Evolutionary conservation across 2,797 vertebrate genomes (phyloP).

Genomic region (Rhabdomys pumilio): DNA sequence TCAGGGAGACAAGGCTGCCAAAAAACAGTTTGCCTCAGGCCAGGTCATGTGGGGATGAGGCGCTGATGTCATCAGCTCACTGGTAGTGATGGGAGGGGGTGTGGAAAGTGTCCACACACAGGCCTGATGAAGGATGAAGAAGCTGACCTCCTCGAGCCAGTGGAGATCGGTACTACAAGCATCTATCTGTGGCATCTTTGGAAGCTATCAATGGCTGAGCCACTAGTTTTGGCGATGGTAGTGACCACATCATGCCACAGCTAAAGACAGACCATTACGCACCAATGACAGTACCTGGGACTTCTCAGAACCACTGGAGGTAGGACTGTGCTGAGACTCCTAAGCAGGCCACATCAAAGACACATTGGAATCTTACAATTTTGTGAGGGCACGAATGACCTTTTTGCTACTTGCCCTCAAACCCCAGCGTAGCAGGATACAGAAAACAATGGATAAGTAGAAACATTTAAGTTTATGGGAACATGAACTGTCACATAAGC

Average conservation of each 20-base stretch:
- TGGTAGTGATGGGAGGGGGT: accelerated
- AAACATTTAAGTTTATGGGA: background rate
- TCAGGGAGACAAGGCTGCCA: background rate
- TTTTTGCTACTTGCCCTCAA: background rate
- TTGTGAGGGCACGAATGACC: background rate
- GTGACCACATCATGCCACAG: background rate
- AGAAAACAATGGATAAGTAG: background rate
- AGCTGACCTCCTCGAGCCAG: accelerated
- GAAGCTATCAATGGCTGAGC: background rate
- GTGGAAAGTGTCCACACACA: background rate
- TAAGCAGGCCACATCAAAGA: background rate
- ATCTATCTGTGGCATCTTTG: background rate
- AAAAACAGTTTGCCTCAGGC: too few relatives aligned
- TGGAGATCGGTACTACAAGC: too few relatives aligned
- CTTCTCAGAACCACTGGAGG: background rate
- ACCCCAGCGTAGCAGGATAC: background rate
- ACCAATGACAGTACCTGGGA: background rate
- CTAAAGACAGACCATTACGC: background rate
- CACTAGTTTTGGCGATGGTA: background rate
- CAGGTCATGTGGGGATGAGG: background rate
- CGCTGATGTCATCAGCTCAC: background rate
- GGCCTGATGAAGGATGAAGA: background rate
- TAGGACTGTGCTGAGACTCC: background rate
- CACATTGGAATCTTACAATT: background rate
- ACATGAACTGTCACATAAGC: background rate